A percentile compares a stretch with the other conserved stretches of the same genome.
Conservation (phyloP, 2,888 invertebrate genomes). For the Biston stratarius region DNA sequence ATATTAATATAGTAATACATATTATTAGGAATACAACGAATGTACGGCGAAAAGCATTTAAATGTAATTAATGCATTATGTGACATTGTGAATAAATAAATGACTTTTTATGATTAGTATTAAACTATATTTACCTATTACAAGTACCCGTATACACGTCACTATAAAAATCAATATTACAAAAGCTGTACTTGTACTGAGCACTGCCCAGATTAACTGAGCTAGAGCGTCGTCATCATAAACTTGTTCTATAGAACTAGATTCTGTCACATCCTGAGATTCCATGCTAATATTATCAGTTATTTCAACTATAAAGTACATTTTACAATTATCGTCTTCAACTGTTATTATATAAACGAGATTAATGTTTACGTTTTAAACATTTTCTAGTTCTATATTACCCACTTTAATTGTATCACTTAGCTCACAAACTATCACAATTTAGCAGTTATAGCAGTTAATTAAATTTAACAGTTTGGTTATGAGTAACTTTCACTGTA, state of each 20-base stretch:
- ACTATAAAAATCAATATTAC: slow-evolving; percentile 53
- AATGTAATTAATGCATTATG: too few relatives aligned
- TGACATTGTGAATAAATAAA: too few relatives aligned
- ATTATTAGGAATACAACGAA: too few relatives aligned
- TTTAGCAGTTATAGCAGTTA: background rate
- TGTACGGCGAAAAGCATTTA: too few relatives aligned
- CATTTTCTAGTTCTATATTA: background rate
- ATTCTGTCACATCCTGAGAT: slow-evolving; percentile 43
- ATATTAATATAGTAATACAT: too few relatives aligned
- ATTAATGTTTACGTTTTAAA: background rate
- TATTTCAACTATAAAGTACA: slow-evolving; percentile 12
- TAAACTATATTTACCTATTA: slow-evolving; percentile 48
- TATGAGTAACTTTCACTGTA: background rate
- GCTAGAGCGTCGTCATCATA: slow-evolving; percentile 26
- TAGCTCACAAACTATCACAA: background rate
- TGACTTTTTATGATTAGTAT: background rate
- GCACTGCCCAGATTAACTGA: slow-evolving; percentile 48
- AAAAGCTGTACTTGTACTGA: slow-evolving; percentile 45
- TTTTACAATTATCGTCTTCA: slow-evolving; percentile 1
- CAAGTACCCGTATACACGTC: slow-evolving; percentile 53
- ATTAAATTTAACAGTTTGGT: background rate
- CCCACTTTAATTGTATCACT: background rate
- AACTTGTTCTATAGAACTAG: slow-evolving; percentile 3
- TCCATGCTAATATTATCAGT: slow-evolving; percentile 46
- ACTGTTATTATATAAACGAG: background rate